Percentiles rank a stretch among this genome's conserved stretches.
Conservation (phyloP, 2,888 invertebrate species). For the Tineola bisselliella region DNA sequence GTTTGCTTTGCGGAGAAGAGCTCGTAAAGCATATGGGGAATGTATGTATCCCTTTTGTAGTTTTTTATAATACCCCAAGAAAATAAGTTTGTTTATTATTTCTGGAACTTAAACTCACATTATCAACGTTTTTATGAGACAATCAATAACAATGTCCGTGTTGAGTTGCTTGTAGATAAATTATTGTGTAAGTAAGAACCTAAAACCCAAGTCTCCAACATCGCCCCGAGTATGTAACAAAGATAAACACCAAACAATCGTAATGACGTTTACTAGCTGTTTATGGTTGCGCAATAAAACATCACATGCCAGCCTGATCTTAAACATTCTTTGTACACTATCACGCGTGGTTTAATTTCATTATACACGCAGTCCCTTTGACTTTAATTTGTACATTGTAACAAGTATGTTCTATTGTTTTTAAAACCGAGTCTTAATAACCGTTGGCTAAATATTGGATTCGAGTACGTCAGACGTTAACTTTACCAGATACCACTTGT, state of each 20-base stretch:
- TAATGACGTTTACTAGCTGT: slow-evolving; percentile 13
- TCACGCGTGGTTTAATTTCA: background rate
- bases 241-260: slow-evolving; percentile 11
- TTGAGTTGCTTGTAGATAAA: background rate
- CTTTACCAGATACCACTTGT: background rate
- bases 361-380: background rate
- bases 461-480: background rate
- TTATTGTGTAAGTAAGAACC: background rate
- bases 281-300: slow-evolving; percentile 11
- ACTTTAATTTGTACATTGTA: background rate
- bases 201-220: background rate
- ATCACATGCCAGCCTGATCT: background rate
- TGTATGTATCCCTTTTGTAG: slow-evolving; percentile 19
- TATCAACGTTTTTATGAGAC: slow-evolving; percentile 1
- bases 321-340: slow-evolving; percentile 1
- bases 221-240: slow-evolving; percentile 10
- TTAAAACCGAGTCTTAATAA: background rate
- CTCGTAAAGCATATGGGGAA: slow-evolving; percentile 35
- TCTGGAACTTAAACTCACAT: background rate
- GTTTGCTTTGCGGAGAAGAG: slow-evolving; percentile 48
- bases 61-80: slow-evolving; percentile 1
- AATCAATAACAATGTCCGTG: background rate
- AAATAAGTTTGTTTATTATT: background rate
- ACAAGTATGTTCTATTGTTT: background rate
- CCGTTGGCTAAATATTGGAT: background rate